phyloP scores from a whole-genome alignment of 1,140 invertebrate species.

The Caligus rogercresseyi region DNA sequence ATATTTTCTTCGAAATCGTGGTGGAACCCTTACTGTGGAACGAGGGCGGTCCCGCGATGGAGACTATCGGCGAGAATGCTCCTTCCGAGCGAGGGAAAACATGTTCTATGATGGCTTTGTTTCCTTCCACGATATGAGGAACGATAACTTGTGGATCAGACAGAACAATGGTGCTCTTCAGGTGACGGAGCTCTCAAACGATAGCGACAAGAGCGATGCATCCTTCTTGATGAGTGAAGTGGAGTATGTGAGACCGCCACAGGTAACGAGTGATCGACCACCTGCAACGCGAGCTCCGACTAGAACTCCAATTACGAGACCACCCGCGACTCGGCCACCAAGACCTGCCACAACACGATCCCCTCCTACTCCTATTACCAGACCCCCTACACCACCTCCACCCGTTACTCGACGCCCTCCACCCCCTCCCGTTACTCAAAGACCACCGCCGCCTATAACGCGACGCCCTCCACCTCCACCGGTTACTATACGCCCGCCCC shows the following conservation, averaged over 20 bases:
- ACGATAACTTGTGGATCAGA: conserved; percentile 13
- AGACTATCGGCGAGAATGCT: conserved; percentile 6
- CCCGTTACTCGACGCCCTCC: background rate
- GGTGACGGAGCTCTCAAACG: background rate
- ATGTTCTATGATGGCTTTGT: conserved; percentile 17
- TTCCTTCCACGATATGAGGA: background rate
- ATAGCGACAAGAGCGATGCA: conserved; percentile 18
- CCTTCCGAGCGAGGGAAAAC: conserved; percentile 1
- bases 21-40: background rate
- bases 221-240: conserved; percentile 15
- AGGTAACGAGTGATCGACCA: background rate
- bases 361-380: background rate
- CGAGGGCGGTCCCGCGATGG: background rate
- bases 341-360: background rate
- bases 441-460: background rate
- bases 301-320: background rate
- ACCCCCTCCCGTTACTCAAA: background rate
- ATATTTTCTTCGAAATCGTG: conserved; percentile 8
- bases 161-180: conserved; percentile 11
- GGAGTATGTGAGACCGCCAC: background rate
- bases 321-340: background rate
- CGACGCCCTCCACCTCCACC: background rate
- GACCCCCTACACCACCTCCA: background rate
- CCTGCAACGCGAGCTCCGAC: background rate
- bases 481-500: background rate